Evolutionary conservation across 2,888 invertebrate genomes (phyloP), one percentile per base, ranked within the genome.

Genomic region (Orthonychiurus folsomi): DNA sequence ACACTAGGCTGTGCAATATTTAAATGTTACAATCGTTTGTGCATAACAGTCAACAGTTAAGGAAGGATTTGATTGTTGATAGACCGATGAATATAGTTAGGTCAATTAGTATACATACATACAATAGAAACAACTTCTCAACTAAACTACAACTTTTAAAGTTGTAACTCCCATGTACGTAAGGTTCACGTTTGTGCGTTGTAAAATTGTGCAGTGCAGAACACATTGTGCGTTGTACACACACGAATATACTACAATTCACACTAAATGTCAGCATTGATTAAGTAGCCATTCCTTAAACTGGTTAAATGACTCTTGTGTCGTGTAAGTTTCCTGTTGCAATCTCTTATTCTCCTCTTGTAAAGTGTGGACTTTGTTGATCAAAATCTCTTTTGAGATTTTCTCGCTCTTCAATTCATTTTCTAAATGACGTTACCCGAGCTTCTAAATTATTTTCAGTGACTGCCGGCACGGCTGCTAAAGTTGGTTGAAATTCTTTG

Each of bases 301-400:
- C 26, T 71, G 67, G 15, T 62, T 63, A 58, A 69, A 68, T 28
- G 68, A 66, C 76, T 93, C 92, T 76, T 90, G 89, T 28, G 90
- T 89, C n/a, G 93, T 91, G 60, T 90, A 88, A 15, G 89, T 89
- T 76, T 93, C 93, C 74, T 92, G 91, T 73, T 91, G 89, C 56
- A 93, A 80, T 23, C 92, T 84, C 50, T 86, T 84, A 79, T 93
- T 93, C 77, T 93, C 91, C 59, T 89, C 87, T 21, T 88, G 82
- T 66, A 93, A 78, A 55, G 65, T 68, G 71, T 66, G 87, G 3
- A 88, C 85, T 75, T 87, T 86, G 62, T 84, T 84, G 74, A 85
- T 85, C 60, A 86, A 75, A 1, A 84, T 82, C 66, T 82, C 76
- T 55, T 85, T 78, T 50, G 83, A 77, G 58, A 82, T 79, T 5